Conservation (phyloP, 2,888 invertebrate genomes). For the Latheticus oryzae region DNA sequence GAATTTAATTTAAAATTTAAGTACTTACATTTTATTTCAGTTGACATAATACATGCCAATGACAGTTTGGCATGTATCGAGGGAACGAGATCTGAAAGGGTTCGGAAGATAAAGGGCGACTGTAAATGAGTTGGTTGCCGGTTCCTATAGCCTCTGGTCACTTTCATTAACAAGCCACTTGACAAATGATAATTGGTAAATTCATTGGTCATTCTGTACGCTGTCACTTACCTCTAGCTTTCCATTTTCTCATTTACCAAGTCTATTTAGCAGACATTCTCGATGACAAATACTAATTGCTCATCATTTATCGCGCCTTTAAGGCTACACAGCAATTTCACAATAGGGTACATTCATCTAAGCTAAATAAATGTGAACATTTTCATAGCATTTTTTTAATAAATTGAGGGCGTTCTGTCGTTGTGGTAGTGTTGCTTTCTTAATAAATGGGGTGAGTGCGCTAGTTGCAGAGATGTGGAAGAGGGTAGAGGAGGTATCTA, state of each 20-base stretch:
- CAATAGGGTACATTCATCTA: slow-evolving; percentile 1
- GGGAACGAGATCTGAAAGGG: slow-evolving; percentile 61
- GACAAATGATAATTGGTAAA: slow-evolving; percentile 67
- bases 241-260: slow-evolving; percentile 60
- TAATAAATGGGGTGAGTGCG: slow-evolving; percentile 44
- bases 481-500: slow-evolving; percentile 31
- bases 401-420: slow-evolving; percentile 32
- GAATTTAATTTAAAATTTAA: slow-evolving; percentile 19
- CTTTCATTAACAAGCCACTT: slow-evolving; percentile 67
- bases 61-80: slow-evolving; percentile 60
- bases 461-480: slow-evolving; percentile 33
- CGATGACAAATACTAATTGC: slow-evolving; percentile 58
- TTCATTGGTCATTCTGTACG: slow-evolving; percentile 65
- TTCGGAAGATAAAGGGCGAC: slow-evolving; percentile 65
- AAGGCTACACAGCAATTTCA: slow-evolving; percentile 22
- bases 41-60: slow-evolving; percentile 54
- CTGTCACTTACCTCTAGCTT: slow-evolving; percentile 63
- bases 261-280: slow-evolving; percentile 58
- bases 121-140: slow-evolving; percentile 63
- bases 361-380: slow-evolving; percentile 15
- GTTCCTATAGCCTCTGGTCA: slow-evolving; percentile 64
- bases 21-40: slow-evolving; percentile 18
- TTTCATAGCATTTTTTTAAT: slow-evolving; percentile 9
- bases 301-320: slow-evolving; percentile 55
- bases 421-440: slow-evolving; percentile 47